A percentile compares a stretch with the other conserved stretches of the same genome.
Conservation (phyloP, 2,797 vertebrate species). For the Danio choprae region DNA sequence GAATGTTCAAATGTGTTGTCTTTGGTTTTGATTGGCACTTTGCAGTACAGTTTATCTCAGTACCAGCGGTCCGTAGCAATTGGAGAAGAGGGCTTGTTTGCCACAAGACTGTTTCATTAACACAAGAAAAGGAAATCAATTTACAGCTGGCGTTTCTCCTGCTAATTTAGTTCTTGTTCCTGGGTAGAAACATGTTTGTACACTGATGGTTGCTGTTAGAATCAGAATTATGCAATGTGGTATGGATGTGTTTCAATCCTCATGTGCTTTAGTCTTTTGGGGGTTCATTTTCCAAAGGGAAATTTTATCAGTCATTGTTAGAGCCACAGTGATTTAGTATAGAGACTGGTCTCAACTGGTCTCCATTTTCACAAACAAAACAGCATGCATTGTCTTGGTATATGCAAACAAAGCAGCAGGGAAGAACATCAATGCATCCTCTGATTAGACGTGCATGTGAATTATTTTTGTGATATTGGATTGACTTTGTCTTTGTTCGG, state of each 20-base stretch:
- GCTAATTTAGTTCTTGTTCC: slow-evolving; percentile 20
- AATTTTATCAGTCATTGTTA: background rate
- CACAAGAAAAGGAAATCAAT: slow-evolving; percentile 69
- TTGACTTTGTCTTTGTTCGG: slow-evolving; percentile 23
- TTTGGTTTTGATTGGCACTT: slow-evolving; percentile 20
- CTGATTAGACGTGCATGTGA: slow-evolving; percentile 8
- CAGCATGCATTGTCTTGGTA: slow-evolving; percentile 23
- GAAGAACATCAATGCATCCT: slow-evolving; percentile 10
- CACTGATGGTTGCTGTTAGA: slow-evolving; percentile 14
- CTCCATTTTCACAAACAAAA: slow-evolving; percentile 33
- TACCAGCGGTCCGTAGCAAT: background rate
- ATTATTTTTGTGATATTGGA: slow-evolving; percentile 26
- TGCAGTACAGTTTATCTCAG: slow-evolving; percentile 5
- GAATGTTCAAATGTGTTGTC: background rate
- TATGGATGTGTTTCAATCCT: slow-evolving; percentile 30
- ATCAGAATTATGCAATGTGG: background rate
- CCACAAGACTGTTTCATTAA: slow-evolving; percentile 70
- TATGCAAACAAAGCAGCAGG: slow-evolving; percentile 20
- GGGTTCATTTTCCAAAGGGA: background rate
- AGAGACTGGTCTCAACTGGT: background rate
- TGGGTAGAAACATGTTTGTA: slow-evolving; percentile 12
- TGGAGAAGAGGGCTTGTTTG: background rate
- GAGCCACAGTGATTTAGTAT: background rate
- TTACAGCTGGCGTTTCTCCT: slow-evolving; percentile 46
- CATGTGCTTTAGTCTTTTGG: slow-evolving; percentile 7